Evolutionary conservation across 2,113 vertebrate species (phyloP), one percentile per base, ranked within the genome.

Genomic region (Engraulis encrasicolus): DNA sequence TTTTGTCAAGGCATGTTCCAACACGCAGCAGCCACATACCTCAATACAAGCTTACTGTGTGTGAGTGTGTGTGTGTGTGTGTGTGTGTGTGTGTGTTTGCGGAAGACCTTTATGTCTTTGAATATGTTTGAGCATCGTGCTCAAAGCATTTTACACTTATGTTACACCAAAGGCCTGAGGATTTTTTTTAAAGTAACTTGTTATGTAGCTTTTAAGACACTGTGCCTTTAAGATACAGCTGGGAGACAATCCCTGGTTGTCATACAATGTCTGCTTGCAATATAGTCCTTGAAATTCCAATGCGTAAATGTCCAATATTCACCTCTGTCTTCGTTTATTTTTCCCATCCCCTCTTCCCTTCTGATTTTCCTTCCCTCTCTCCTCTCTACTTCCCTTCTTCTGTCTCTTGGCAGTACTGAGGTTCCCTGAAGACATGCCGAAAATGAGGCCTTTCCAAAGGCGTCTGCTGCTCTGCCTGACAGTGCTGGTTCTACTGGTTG

Each of bases 401-500:
- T 48, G 27, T 78, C 19, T 82, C 40, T 79, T 20, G 61, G 61
- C 86, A 94, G 92, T 84, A 81, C 79, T 85, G 88, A 79, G 66
- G 89, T 83, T 91, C 87, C 83, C 85, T 87, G 82, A 84, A 81
- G 85, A 90, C 78, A 74, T 20, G 23, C 74, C 86, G 71, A 94
- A 89, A 87, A 95, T 94, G 94, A 90, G 90, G 48, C 74, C 90
- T 81, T 87, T 88, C 37, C 82, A 84, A 80, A 50, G 84, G n/a
- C 78, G 54, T 17, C 40, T 90, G 78, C 81, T 91, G 85, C 83
- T 95, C 15, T 34, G 82, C 50, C 81, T 93, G 20, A 81, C 84
- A 11, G 86, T 88, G 40, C 38, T 95, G 82, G 87, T 97, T 54
- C 83, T 96, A 66, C 92, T 89, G 1, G 85, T 89, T n/a, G n/a